Evolutionary conservation across 2,888 invertebrate species (phyloP).

Genomic region (Xestia c-nigrum): DNA sequence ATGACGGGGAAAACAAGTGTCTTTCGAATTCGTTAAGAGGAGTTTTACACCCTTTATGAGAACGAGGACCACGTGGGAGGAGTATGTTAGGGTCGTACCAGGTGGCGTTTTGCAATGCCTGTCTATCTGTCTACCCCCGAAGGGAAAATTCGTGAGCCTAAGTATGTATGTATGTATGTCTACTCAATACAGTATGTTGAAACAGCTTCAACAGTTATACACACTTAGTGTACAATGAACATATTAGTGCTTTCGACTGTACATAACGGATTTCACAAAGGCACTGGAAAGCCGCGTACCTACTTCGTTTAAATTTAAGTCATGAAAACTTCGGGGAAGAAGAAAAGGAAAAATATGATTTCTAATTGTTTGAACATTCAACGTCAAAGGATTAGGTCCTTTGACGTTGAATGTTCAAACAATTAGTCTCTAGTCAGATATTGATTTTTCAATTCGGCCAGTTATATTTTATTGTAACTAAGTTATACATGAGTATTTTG

Average conservation of each 20-base stretch:
- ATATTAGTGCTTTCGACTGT: neutral
- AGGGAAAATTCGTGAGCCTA: neutral
- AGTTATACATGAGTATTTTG: constrained; percentile 18
- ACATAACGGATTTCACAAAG: constrained; percentile 1
- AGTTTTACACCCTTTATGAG: no score
- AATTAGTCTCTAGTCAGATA: no score
- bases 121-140: no score
- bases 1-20: no score
- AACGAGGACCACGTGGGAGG: no score
- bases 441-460: constrained; percentile 30
- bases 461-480: neutral
- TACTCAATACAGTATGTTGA: neutral
- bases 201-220: neutral
- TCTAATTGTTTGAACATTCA: constrained; percentile 5
- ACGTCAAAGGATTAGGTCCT: constrained; percentile 15
- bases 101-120: no score
- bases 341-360: constrained; percentile 25
- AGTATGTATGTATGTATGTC: neutral
- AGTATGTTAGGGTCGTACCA: no score
- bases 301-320: constrained; percentile 14
- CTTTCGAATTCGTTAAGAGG: no score
- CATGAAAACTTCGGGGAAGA: constrained; percentile 3
- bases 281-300: neutral
- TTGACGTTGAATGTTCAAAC: no score
- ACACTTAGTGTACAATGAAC: no score